Base-by-base conservation (phyloP, 2,113 vertebrate species). In the Entomyzon cyanotis region DNA sequence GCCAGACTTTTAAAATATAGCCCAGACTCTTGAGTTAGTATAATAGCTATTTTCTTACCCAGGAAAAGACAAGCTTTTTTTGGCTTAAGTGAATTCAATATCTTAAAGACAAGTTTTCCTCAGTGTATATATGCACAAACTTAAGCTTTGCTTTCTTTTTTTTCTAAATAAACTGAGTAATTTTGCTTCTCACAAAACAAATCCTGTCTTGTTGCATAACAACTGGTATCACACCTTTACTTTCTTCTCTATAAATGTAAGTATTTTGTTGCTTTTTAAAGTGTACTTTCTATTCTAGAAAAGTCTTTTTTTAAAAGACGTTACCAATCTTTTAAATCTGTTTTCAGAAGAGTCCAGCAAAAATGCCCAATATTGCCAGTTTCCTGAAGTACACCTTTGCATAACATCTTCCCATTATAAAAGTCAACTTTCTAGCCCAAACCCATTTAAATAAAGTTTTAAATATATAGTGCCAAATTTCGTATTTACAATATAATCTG, bases 401-500 rank as follows among this genome's bases (percentile, higher is more conserved):
- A 92, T 89, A 87, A 77, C 37, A 75, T 87, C 65, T 56, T 90
- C 49, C 46, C 58, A n/a, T 56, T 89, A 91, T 21, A 94, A 92
- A 96, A 95, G 83, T 86, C 84, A 91, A 62, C 71, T 84, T 96
- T 79, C 50, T 91, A 69, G 49, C 87, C 37, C 82, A 63, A 95
- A 95, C 84, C 90, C 52, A 85, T 86, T 97, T 97, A 95, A 96
- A 95, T 92, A 97, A 78, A 94, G 30, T 90, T 74, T 97, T 88
- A 96, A 96, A 96, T 94, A 97, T 52, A 97, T 44, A 94, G 80
- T 82, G 89, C 94, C 78, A 95, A 92, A 93, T 56, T 90, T 70
- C 41, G 22, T 96, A 95, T 92, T 90, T 97, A 97, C 95, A 97
- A 92, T 95, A 97, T 70, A 96, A 88, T 97, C 84, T 89, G 70